Conservation (phyloP, 2,113 vertebrate genomes). For the Macaca fascicularis region DNA sequence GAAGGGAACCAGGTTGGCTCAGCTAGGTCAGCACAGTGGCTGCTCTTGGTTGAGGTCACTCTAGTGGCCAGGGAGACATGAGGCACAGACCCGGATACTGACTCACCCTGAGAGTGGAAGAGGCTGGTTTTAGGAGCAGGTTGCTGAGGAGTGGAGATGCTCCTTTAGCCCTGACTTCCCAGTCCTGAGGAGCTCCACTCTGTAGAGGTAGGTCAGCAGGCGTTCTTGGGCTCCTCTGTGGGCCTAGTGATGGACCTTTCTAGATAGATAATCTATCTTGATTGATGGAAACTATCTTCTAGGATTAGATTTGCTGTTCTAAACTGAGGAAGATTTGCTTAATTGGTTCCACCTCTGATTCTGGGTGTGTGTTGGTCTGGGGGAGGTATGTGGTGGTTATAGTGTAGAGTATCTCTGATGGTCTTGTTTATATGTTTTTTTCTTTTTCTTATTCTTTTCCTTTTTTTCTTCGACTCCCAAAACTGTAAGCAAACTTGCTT, state of each 20-base stretch:
- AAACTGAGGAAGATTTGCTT: neutral
- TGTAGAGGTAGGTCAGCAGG: neutral
- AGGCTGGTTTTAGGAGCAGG: neutral
- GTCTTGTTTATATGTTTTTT: neutral
- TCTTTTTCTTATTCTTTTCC: neutral
- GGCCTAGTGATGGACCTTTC: neutral
- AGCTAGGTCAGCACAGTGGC: neutral
- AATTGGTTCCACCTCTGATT: neutral
- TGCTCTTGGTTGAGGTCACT: neutral
- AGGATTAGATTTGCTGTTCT: neutral
- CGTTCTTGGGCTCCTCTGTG: accelerated
- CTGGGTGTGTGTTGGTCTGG: accelerated
- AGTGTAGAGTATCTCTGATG: neutral
- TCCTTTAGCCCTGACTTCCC: neutral
- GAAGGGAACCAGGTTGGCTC: neutral
- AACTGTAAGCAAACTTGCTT: neutral
- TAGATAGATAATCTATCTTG: neutral
- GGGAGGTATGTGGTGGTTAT: neutral
- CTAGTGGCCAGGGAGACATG: neutral
- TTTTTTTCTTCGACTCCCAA: neutral
- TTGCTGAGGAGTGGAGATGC: neutral
- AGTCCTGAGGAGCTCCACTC: neutral
- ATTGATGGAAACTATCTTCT: neutral
- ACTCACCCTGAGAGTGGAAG: neutral
- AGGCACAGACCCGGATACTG: neutral